Percentiles rank a stretch among this genome's conserved stretches.
These are phyloP conservation scores for Heterotilapia buettikoferi DNA, from an alignment of 2,113 vertebrate genomes.

Conservation along the genomic window DNA sequence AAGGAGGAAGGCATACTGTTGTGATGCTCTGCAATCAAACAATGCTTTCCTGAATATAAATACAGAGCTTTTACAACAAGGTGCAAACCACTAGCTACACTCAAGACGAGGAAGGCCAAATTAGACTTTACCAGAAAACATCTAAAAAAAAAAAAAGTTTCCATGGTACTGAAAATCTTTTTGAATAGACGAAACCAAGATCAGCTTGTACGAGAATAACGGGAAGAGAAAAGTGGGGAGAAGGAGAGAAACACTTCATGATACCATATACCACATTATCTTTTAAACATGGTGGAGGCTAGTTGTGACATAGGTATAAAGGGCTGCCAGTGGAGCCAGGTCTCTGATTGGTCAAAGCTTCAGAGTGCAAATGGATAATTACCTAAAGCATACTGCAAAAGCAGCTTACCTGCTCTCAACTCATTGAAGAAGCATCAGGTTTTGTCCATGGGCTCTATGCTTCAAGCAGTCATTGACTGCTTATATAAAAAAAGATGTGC, in stretches of 20 bases:
- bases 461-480: not conserved
- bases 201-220: not conserved
- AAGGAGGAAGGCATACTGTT: not conserved
- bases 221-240: not conserved
- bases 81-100: not conserved
- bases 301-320: not conserved
- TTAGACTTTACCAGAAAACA: not conserved
- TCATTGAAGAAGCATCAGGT: not conserved
- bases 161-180: not conserved
- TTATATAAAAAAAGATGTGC: not conserved
- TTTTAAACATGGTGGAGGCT: not conserved
- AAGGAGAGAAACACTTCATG: not conserved
- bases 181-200: not conserved
- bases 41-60: accelerated
- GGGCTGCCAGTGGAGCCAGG: not conserved
- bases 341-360: not conserved
- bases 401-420: not conserved
- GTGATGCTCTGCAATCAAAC: not conserved
- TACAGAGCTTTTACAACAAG: not conserved
- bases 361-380: not conserved
- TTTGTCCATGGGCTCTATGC: not conserved
- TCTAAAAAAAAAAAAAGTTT: not conserved
- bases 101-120: not conserved
- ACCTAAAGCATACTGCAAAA: not conserved
- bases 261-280: not conserved